Percentiles rank a stretch among this genome's conserved stretches.
phyloP scores from a whole-genome alignment of 2,888 invertebrate genomes.

The Noctua janthe region DNA sequence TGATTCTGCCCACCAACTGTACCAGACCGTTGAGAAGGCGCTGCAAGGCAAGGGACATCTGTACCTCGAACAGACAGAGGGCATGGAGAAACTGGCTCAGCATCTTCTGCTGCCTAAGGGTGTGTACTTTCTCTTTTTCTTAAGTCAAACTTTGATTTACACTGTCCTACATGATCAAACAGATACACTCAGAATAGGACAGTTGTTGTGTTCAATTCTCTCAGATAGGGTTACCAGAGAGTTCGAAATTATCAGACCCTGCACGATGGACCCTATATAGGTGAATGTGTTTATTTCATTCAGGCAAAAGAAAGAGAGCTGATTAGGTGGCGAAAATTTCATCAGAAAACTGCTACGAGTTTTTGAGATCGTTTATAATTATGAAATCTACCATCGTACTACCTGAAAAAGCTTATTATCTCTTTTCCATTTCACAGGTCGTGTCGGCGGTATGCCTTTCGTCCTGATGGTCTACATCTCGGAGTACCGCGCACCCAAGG shows the following conservation, averaged over 20 bases:
- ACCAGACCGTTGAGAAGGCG: slow-evolving; percentile 86
- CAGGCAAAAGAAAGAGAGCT: neutral
- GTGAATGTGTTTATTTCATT: neutral
- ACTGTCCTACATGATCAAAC: neutral
- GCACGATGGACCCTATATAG: neutral
- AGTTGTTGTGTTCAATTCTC: neutral
- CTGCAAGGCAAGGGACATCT: slow-evolving; percentile 85
- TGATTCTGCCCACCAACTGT: slow-evolving; percentile 82
- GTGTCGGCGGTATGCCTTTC: slow-evolving; percentile 90
- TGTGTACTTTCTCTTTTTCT: slow-evolving; percentile 53
- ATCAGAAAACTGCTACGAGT: neutral
- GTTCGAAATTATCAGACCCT: neutral
- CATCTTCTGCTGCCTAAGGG: slow-evolving; percentile 92
- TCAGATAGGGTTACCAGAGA: neutral
- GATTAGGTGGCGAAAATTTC: neutral
- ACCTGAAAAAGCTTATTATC: neutral
- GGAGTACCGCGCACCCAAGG: slow-evolving; percentile 85
- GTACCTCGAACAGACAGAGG: slow-evolving; percentile 84
- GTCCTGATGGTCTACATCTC: slow-evolving; percentile 91
- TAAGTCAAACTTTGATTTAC: neutral
- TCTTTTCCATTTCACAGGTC: slow-evolving; percentile 73
- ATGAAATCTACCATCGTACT: neutral
- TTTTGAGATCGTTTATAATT: neutral
- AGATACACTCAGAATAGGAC: no score
- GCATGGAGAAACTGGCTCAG: slow-evolving; percentile 91